Percentiles rank a stretch among this genome's conserved stretches.
Conservation (phyloP, 2,888 invertebrate species). For the Trissoscelio sp. region DNA sequence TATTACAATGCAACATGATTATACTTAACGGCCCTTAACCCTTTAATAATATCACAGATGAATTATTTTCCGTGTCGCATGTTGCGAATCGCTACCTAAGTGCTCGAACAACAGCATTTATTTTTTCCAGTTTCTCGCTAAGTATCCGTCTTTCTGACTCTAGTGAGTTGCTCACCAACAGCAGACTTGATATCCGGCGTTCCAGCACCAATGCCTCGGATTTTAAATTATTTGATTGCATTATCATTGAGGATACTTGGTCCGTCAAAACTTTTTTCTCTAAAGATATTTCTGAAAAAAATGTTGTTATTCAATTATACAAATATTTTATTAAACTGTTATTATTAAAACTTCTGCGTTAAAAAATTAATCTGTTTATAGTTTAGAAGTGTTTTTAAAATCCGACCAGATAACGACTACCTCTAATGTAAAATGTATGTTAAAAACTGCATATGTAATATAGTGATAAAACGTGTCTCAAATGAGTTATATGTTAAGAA, state of each 20-base stretch:
- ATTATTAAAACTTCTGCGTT: no score
- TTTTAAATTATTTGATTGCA: constrained; percentile 77
- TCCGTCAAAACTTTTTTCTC: constrained; percentile 77
- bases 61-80: constrained; percentile 82
- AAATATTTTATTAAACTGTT: no score
- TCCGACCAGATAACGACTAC: no score
- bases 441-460: no score
- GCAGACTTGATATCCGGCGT: constrained; percentile 77
- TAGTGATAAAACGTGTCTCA: no score
- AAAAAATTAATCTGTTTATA: no score
- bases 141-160: constrained; percentile 79
- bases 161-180: constrained; percentile 76
- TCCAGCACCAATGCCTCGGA: constrained; percentile 79
- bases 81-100: constrained; percentile 81
- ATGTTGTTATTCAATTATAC: no score
- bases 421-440: no score
- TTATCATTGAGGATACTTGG: constrained; percentile 78
- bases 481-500: no score
- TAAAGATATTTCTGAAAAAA: constrained; percentile 77
- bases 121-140: constrained; percentile 79
- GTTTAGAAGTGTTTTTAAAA: no score
- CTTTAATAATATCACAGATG: constrained; percentile 83
- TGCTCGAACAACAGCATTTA: constrained; percentile 79
- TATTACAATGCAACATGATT: no score
- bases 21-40: constrained; percentile 81